Percentiles rank a stretch among this genome's conserved stretches.
These are phyloP conservation scores for Portevinia maculata DNA, from an alignment of 2,888 invertebrate genomes.

Conservation along the genomic window DNA sequence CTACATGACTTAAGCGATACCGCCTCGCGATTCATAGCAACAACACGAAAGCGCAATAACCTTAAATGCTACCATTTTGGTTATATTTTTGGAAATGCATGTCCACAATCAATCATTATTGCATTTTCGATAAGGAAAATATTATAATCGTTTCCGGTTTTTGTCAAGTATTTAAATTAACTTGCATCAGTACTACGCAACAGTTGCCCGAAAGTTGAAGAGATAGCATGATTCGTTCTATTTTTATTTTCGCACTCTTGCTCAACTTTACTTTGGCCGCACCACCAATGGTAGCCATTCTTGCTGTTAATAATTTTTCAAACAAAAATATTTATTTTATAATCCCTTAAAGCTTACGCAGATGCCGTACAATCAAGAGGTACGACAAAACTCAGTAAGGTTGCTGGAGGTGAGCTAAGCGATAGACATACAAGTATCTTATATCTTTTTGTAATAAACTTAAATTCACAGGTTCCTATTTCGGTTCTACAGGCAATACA, in stretches of 20 bases:
- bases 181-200: background rate
- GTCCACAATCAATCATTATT: background rate
- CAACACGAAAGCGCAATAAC: background rate
- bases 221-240: background rate
- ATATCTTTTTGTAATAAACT: background rate
- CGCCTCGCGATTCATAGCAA: background rate
- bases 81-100: background rate
- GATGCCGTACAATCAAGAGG: background rate
- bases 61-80: background rate
- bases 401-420: background rate
- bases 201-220: background rate
- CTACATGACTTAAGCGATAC: too few relatives aligned
- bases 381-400: background rate
- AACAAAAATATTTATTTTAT: background rate
- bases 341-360: background rate
- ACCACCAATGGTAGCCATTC: conserved; percentile 1
- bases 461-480: background rate
- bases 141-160: background rate
- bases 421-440: background rate
- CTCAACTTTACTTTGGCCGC: background rate
- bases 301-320: background rate
- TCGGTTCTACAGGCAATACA: background rate
- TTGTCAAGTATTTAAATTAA: background rate
- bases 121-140: background rate
- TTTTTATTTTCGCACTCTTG: background rate